Conservation (phyloP, 2,113 vertebrate species). For the Pteropus alecto region DNA sequence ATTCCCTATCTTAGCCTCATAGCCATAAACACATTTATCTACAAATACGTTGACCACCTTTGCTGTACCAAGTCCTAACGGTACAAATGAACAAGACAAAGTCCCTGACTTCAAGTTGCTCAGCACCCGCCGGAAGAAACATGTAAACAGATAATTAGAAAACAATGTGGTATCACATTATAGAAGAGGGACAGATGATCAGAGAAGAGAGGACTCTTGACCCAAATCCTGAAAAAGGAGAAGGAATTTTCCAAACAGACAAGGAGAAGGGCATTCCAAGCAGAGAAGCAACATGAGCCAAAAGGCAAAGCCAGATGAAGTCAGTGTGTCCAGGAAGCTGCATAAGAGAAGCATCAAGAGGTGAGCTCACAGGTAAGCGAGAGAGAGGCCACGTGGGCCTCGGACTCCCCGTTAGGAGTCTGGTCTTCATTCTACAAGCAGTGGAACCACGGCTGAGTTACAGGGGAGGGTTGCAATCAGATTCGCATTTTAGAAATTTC, state of each 20-base stretch:
- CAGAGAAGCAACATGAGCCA: not conserved
- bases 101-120: not conserved
- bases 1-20: not conserved
- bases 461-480: not conserved
- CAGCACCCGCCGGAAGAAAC: not conserved
- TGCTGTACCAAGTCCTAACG: not conserved
- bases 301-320: not conserved
- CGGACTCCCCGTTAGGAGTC: accelerated
- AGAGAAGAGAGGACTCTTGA: not conserved
- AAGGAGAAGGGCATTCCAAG: not conserved
- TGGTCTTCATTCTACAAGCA: not conserved
- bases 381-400: not conserved
- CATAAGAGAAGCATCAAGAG: not conserved
- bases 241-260: not conserved
- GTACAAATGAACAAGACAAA: not conserved
- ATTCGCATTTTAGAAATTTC: not conserved
- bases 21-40: not conserved
- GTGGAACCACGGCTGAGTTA: not conserved
- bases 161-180: not conserved
- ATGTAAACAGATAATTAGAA: not conserved
- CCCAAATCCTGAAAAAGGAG: not conserved
- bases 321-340: not conserved
- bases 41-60: not conserved
- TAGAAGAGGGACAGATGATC: not conserved
- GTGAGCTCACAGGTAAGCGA: not conserved